Evolutionary conservation across 2,797 vertebrate genomes (phyloP).

Genomic region (Eremophila alpestris): DNA sequence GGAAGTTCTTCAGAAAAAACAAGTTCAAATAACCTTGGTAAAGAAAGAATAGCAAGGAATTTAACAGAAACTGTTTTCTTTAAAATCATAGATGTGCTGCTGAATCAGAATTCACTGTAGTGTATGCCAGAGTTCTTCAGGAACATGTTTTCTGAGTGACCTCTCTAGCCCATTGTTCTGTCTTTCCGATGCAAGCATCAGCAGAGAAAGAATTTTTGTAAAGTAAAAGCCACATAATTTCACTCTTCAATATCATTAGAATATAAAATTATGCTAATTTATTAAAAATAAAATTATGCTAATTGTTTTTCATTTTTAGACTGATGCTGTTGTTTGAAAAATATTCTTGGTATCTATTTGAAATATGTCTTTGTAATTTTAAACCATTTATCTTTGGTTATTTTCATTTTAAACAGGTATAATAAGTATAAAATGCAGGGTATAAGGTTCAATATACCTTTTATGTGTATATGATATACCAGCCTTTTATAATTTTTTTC

Average conservation of each 20-base stretch:
- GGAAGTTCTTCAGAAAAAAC: background rate
- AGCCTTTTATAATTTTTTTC: background rate
- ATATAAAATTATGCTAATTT: background rate
- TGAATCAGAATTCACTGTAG: background rate
- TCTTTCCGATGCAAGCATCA: background rate
- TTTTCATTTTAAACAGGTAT: background rate
- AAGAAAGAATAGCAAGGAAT: background rate
- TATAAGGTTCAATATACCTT: background rate
- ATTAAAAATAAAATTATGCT: background rate
- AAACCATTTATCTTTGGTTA: background rate
- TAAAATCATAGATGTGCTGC: background rate
- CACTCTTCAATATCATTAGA: background rate
- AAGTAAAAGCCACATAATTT: background rate
- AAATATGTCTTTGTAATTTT: conserved; percentile 8
- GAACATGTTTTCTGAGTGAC: background rate
- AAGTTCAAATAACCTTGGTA: background rate
- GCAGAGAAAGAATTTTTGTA: background rate
- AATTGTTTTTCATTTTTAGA: conserved; percentile 1
- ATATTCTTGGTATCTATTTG: background rate
- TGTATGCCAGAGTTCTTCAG: background rate
- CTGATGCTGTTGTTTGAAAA: background rate
- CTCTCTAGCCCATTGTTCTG: background rate
- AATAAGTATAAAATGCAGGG: background rate
- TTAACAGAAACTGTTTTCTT: background rate
- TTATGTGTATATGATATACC: too few relatives aligned